Conservation (phyloP, 2,113 vertebrate species). For the Anarrhichthys ocellatus region DNA sequence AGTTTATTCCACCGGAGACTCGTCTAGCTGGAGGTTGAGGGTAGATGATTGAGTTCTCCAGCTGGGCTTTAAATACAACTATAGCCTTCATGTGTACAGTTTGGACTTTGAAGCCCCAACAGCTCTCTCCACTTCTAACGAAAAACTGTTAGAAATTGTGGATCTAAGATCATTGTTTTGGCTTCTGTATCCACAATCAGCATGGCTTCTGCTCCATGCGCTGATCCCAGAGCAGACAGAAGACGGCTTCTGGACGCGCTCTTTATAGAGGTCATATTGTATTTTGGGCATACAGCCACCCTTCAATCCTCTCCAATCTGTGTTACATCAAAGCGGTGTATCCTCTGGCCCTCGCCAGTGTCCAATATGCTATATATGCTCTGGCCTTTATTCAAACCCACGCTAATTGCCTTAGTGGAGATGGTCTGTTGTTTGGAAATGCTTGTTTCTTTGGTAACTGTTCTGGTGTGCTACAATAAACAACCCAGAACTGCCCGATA, state of each 20-base stretch:
- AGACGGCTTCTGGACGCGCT: slow-evolving; percentile 16
- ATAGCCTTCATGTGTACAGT: background rate
- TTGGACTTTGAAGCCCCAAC: background rate
- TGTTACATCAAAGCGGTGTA: slow-evolving; percentile 62
- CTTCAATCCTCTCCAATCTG: slow-evolving; percentile 46
- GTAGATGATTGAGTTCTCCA: background rate
- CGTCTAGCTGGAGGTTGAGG: background rate
- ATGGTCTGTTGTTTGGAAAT: slow-evolving; percentile 63
- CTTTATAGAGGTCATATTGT: slow-evolving; percentile 58
- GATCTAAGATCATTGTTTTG: slow-evolving; percentile 27
- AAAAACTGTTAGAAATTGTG: slow-evolving; percentile 13
- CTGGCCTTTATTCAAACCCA: slow-evolving; percentile 62
- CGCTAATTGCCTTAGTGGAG: slow-evolving; percentile 55
- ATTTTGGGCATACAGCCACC: slow-evolving; percentile 60
- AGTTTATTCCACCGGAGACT: background rate
- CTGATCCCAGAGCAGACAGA: slow-evolving; percentile 53
- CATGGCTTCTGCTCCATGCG: slow-evolving; percentile 27
- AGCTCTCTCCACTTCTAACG: slow-evolving; percentile 14
- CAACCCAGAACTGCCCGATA: slow-evolving; percentile 27
- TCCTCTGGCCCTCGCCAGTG: slow-evolving; percentile 38
- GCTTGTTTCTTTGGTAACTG: slow-evolving; percentile 70
- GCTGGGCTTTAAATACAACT: background rate
- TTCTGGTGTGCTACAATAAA: slow-evolving; percentile 34
- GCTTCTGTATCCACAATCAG: slow-evolving; percentile 38
- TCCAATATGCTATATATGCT: slow-evolving; percentile 35